A percentile compares a stretch with the other conserved stretches of the same genome.
Conservation (phyloP, 2,113 vertebrate genomes). For the Theristicus caerulescens region DNA sequence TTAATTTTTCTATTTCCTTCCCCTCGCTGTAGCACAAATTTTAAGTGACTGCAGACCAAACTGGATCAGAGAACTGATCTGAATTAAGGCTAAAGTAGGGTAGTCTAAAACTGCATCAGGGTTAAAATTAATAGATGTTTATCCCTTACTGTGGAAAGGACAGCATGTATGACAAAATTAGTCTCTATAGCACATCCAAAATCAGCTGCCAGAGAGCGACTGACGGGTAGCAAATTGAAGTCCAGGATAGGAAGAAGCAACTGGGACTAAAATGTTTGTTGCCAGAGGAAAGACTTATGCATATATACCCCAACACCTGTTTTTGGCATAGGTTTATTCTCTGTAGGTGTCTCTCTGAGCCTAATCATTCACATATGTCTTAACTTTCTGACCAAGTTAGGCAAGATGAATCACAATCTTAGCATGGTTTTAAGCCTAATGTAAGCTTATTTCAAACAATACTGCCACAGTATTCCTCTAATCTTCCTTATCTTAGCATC, state of each 20-base stretch:
- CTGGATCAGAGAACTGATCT: background rate
- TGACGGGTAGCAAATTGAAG: background rate
- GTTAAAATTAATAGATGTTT: slow-evolving; percentile 9
- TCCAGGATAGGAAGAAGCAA: background rate
- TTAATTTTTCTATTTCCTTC: background rate
- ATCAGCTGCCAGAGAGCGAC: background rate
- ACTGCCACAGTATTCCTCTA: background rate
- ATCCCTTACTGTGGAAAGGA: background rate
- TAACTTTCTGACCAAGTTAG: background rate
- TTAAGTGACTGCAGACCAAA: background rate
- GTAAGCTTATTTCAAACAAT: background rate
- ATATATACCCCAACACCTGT: background rate
- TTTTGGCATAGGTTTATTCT: background rate
- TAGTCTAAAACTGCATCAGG: background rate
- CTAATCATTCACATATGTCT: background rate
- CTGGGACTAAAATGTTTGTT: background rate
- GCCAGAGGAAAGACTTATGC: background rate
- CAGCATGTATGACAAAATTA: slow-evolving; percentile 20
- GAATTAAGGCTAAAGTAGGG: background rate
- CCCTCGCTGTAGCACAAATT: background rate
- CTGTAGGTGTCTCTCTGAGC: background rate
- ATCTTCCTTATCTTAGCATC: background rate
- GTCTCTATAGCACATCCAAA: background rate
- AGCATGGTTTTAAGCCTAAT: background rate
- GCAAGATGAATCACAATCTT: background rate